phyloP scores from a whole-genome alignment of 1,140 invertebrate species.

The Diachasma alloeum region DNA sequence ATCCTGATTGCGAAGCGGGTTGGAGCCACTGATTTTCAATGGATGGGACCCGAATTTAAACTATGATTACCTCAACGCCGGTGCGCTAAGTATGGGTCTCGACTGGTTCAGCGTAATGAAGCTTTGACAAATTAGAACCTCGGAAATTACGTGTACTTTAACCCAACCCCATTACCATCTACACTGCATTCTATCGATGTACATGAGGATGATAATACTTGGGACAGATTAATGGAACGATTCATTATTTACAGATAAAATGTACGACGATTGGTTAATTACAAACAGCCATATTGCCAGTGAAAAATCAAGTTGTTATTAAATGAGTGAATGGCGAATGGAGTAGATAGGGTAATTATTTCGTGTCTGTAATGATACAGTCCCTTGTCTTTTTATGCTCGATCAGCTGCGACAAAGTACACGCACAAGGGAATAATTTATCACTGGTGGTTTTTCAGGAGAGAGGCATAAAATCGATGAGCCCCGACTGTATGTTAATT shows the following conservation, averaged over 20 bases:
- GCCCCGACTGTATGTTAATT: background rate
- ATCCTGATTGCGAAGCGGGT: constrained; percentile 61
- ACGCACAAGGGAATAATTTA: background rate
- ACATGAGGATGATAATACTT: constrained; percentile 21
- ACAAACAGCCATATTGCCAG: background rate
- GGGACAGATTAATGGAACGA: constrained; percentile 41
- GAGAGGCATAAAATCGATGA: background rate
- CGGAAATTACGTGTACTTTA: constrained; percentile 60
- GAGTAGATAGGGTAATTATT: background rate
- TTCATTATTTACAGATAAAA: constrained; percentile 40
- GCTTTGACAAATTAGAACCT: constrained; percentile 64
- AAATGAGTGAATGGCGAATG: background rate
- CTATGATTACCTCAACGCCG: constrained; percentile 62
- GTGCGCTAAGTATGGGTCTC: constrained; percentile 63
- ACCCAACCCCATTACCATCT: constrained; percentile 50
- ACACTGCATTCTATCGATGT: background rate
- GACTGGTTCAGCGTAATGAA: constrained; percentile 55
- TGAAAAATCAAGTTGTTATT: background rate
- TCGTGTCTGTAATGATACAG: background rate
- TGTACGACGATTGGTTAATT: constrained; percentile 19
- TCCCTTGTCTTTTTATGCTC: background rate
- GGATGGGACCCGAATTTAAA: constrained; percentile 65
- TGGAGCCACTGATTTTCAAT: constrained; percentile 66
- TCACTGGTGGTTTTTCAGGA: background rate
- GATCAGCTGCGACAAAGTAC: background rate